phyloP scores from a whole-genome alignment of 2,797 vertebrate genomes.

The Diglossa cyanea region DNA sequence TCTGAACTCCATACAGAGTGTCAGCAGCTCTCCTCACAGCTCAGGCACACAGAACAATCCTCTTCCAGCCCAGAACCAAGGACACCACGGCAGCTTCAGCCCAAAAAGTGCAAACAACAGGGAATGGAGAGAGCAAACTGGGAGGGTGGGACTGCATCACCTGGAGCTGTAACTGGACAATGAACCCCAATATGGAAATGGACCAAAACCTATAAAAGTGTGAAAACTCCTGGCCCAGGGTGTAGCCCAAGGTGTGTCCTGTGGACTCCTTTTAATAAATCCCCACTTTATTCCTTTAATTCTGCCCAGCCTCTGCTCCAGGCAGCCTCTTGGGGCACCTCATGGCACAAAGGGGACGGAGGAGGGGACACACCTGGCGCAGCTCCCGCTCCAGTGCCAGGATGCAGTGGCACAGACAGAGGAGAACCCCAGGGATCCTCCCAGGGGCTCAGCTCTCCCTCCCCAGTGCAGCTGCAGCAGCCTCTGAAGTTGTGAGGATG shows the following conservation, averaged over 20 bases:
- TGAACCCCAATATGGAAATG: fast-evolving
- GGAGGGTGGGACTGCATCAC: background rate
- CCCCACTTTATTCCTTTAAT: fast-evolving
- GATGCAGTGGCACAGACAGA: background rate
- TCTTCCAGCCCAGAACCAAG: background rate
- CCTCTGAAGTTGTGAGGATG: background rate
- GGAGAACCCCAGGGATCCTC: background rate
- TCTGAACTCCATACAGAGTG: fast-evolving
- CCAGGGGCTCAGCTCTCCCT: background rate
- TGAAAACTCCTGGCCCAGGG: fast-evolving
- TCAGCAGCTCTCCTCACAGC: background rate
- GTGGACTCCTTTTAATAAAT: background rate
- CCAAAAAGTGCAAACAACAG: background rate
- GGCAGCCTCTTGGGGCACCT: background rate
- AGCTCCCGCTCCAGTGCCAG: background rate
- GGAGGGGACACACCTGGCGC: background rate
- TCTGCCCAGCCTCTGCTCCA: background rate
- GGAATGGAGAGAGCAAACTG: fast-evolving
- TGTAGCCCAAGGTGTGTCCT: background rate
- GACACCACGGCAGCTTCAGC: fast-evolving
- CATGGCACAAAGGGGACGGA: fast-evolving
- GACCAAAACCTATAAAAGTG: fast-evolving
- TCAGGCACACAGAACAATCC: background rate
- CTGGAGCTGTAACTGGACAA: background rate
- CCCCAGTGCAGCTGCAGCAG: background rate